These are phyloP conservation scores for Suillia variegata DNA, from an alignment of 2,888 invertebrate genomes.

Conservation along the genomic window DNA sequence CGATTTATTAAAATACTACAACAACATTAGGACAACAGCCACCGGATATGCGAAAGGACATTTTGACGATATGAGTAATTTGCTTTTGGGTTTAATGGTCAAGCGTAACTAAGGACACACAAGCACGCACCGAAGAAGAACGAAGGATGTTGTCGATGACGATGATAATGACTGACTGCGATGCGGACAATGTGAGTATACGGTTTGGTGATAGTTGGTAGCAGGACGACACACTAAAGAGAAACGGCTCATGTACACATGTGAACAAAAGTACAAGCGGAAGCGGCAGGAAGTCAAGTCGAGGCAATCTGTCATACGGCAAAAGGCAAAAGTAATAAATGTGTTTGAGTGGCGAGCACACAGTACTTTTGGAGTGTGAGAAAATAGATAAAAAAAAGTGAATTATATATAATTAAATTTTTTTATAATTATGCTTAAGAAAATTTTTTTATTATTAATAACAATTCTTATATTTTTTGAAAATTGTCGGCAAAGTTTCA, in stretches of 20 bases:
- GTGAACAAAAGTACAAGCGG: conserved; percentile 35
- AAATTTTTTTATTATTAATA: no score
- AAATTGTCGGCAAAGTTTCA: no score
- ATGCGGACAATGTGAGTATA: no score
- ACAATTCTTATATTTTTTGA: no score
- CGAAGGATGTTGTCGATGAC: conserved; percentile 30
- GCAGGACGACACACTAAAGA: not conserved
- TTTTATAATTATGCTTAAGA: no score
- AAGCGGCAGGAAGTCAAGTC: conserved; percentile 46
- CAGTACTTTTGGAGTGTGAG: no score
- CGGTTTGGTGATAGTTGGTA: conserved; percentile 15
- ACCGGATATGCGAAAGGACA: conserved; percentile 37
- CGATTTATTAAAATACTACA: conserved; percentile 57
- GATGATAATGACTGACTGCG: conserved; percentile 13
- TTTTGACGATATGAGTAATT: conserved; percentile 56
- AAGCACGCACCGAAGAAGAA: conserved; percentile 26
- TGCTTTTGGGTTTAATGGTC: conserved; percentile 54
- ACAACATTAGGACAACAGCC: no score
- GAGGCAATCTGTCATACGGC: conserved; percentile 44
- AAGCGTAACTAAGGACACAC: conserved; percentile 27
- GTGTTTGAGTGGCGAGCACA: no score
- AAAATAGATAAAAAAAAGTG: no score
- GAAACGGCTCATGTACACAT: not conserved
- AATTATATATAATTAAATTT: no score
- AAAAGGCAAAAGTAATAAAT: conserved; percentile 46